These are phyloP conservation scores for Papilio polyxenes DNA, from an alignment of 1,140 invertebrate genomes.

Conservation along the genomic window DNA sequence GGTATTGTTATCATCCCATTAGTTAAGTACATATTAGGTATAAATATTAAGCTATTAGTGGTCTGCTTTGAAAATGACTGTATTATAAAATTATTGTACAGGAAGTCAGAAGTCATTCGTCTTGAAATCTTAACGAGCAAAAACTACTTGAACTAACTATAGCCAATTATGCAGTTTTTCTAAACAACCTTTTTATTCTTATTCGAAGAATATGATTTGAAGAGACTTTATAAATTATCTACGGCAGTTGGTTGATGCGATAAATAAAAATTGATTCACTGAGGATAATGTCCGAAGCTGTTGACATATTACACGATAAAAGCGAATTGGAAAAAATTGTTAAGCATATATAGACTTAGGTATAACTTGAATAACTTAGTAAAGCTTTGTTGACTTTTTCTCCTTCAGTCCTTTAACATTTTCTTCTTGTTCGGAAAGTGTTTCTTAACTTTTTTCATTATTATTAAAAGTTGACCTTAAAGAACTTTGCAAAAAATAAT, in stretches of 20 bases:
- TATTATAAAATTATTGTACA: constrained; percentile 9
- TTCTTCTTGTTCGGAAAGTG: neutral
- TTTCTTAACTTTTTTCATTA: neutral
- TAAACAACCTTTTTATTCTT: neutral
- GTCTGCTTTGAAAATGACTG: constrained; percentile 7
- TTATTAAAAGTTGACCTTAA: neutral
- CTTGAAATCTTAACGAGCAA: constrained; percentile 5
- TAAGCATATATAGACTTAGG: neutral
- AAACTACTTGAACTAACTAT: constrained; percentile 9
- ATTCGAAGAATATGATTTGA: neutral
- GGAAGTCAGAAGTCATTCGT: constrained; percentile 20
- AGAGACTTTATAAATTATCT: neutral
- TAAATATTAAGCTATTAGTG: neutral
- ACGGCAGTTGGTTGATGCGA: neutral
- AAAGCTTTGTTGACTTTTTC: neutral
- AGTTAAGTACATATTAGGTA: constrained; percentile 10
- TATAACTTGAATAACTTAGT: neutral
- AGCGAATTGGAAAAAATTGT: neutral
- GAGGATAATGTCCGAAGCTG: neutral
- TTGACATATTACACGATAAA: neutral
- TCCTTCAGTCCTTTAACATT: neutral
- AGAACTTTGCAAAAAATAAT: neutral
- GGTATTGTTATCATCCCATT: constrained; percentile 4
- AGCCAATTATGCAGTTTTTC: neutral
- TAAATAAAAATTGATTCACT: neutral